A percentile compares a stretch with the other conserved stretches of the same genome.
Conservation (phyloP, 64 coral and sea anemone species). For the Montipora efflorescens region DNA sequence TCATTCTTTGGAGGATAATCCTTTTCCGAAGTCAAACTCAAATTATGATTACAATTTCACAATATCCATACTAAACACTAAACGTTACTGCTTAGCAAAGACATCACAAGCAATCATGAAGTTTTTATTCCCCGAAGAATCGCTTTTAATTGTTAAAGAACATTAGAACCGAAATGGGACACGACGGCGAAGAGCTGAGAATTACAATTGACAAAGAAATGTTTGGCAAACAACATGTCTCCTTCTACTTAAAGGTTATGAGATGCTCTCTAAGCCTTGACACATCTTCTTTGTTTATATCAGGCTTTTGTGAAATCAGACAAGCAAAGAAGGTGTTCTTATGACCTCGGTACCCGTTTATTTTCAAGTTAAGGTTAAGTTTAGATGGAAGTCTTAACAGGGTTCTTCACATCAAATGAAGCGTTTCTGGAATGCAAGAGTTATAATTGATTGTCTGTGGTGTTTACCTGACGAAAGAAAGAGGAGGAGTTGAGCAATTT, state of each 20-base stretch:
- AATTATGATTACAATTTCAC: conserved; percentile 42
- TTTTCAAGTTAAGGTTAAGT: background rate
- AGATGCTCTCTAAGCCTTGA: conserved; percentile 40
- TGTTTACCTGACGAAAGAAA: conserved; percentile 74
- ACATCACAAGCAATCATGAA: conserved; percentile 13
- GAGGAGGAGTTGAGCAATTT: conserved; percentile 73
- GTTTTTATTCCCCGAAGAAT: background rate
- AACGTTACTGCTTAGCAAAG: conserved; percentile 9
- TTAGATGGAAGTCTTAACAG: background rate
- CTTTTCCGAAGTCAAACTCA: conserved; percentile 35
- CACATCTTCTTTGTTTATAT: background rate
- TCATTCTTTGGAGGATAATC: conserved; percentile 44
- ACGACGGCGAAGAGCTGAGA: background rate
- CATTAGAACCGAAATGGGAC: conserved; percentile 40
- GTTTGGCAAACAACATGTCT: conserved; percentile 81
- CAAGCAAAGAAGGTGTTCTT: conserved; percentile 17
- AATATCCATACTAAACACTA: background rate
- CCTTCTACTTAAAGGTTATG: conserved; percentile 65
- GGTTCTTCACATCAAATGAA: background rate
- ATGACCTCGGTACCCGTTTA: conserved; percentile 29
- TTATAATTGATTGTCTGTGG: conserved; percentile 75
- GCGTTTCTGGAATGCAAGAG: background rate
- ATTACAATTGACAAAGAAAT: conserved; percentile 49
- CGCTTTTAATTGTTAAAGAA: conserved; percentile 26
- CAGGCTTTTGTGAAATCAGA: conserved; percentile 43